These are phyloP conservation scores for Xylota sylvarum DNA, from an alignment of 2,888 invertebrate species.

Conservation along the genomic window DNA sequence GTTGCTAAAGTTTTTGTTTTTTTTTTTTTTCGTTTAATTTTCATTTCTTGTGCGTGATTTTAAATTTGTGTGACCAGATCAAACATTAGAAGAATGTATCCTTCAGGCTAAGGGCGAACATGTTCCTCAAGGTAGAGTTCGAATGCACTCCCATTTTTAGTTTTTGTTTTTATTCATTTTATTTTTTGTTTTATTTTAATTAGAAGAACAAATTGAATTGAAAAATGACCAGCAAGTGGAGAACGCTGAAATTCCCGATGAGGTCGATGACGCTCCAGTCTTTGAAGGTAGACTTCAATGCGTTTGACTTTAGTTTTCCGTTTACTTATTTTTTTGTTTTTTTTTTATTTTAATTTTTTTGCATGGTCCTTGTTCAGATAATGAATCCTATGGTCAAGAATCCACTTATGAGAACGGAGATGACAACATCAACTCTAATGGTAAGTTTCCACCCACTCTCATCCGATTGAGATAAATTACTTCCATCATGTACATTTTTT, in stretches of 20 bases:
- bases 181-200: slow-evolving; percentile 84
- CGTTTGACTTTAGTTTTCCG: slow-evolving; percentile 31
- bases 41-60: slow-evolving; percentile 75
- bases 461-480: slow-evolving; percentile 72
- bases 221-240: slow-evolving; percentile 82
- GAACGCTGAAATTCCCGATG: slow-evolving; percentile 79
- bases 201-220: slow-evolving; percentile 84
- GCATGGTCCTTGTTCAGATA: slow-evolving; percentile 78
- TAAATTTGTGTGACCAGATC: slow-evolving; percentile 85
- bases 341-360: slow-evolving; percentile 75
- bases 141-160: background rate
- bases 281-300: slow-evolving; percentile 85
- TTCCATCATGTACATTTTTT: slow-evolving; percentile 67
- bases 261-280: slow-evolving; percentile 80
- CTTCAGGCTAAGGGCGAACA: slow-evolving; percentile 86
- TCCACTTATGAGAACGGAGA: slow-evolving; percentile 79
- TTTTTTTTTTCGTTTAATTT: slow-evolving; percentile 74
- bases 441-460: slow-evolving; percentile 80
- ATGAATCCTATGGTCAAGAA: slow-evolving; percentile 80
- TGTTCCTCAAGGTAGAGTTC: slow-evolving; percentile 79
- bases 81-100: slow-evolving; percentile 88
- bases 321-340: slow-evolving; percentile 78
- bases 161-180: slow-evolving; percentile 24
- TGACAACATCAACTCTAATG: slow-evolving; percentile 80
- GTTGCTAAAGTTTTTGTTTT: slow-evolving; percentile 70